These are phyloP conservation scores for Huso huso DNA, from an alignment of 2,797 vertebrate species.

Conservation along the genomic window DNA sequence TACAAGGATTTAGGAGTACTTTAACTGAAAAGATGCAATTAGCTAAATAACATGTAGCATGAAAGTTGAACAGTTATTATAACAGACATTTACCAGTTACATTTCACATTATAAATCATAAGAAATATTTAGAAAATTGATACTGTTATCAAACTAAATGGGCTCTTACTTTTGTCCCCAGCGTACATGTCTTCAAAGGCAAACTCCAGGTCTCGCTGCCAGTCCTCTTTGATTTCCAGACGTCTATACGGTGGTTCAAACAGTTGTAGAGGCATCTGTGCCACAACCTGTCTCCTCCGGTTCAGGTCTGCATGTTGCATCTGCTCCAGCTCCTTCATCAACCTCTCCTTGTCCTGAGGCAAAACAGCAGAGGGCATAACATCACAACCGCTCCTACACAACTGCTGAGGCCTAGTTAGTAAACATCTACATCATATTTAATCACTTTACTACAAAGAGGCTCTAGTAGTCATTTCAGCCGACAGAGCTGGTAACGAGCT, in stretches of 20 bases:
- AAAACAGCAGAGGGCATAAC: conserved; percentile 1
- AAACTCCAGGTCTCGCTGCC: conserved; percentile 82
- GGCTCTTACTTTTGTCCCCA: conserved; percentile 66
- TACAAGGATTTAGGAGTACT: no score
- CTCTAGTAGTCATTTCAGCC: no score
- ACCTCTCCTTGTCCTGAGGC: conserved; percentile 64
- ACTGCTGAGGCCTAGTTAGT: neutral
- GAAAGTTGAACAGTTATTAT: no score
- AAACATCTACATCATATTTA: neutral
- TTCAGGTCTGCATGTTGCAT: conserved; percentile 76
- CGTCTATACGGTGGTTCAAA: conserved; percentile 67
- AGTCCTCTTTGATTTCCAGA: conserved; percentile 62
- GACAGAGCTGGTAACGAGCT: no score
- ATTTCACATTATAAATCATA: no score
- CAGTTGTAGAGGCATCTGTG: conserved; percentile 68
- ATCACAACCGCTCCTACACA: neutral
- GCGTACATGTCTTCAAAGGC: conserved; percentile 88
- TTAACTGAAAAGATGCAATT: no score
- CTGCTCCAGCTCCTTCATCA: conserved; percentile 74
- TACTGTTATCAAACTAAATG: no score
- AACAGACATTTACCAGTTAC: no score
- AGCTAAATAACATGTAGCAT: no score
- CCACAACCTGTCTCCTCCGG: conserved; percentile 61
- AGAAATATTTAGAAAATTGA: no score
- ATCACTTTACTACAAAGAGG: neutral